phyloP scores from a whole-genome alignment of 2,113 vertebrate species.

The Gila orcuttii region DNA sequence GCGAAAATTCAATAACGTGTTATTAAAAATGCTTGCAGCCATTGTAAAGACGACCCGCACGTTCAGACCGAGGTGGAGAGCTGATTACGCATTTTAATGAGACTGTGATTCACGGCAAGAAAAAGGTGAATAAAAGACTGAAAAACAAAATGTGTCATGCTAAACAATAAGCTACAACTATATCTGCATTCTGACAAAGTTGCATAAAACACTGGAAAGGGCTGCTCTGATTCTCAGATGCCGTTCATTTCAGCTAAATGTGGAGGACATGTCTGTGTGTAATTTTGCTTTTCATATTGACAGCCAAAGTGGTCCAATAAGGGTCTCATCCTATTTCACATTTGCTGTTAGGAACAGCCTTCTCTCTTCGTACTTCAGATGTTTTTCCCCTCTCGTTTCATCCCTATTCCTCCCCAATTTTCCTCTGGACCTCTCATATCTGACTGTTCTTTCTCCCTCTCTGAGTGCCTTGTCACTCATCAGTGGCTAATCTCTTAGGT shows the following conservation, averaged over 20 bases:
- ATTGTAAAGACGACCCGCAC: conserved; percentile 68
- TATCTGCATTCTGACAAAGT: conserved; percentile 59
- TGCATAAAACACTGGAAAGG: conserved; percentile 42
- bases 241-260: neutral
- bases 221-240: conserved; percentile 2
- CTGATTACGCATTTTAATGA: conserved; percentile 73
- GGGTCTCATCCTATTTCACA: neutral
- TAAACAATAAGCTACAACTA: conserved; percentile 63
- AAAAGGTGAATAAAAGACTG: conserved; percentile 50
- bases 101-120: conserved; percentile 60
- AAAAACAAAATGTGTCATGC: conserved; percentile 68
- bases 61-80: conserved; percentile 66
- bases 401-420: neutral
- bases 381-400: neutral
- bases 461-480: conserved; percentile 62
- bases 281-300: neutral
- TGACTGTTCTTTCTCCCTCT: neutral
- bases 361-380: neutral
- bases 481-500: conserved; percentile 75
- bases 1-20: conserved; percentile 70
- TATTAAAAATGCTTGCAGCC: conserved; percentile 79
- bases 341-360: neutral
- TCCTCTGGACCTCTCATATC: neutral
- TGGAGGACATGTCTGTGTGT: neutral
- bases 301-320: neutral